A percentile compares a stretch with the other conserved stretches of the same genome.
These are phyloP conservation scores for Molossus alvarezi DNA, from an alignment of 2,797 vertebrate genomes.

Conservation along the genomic window DNA sequence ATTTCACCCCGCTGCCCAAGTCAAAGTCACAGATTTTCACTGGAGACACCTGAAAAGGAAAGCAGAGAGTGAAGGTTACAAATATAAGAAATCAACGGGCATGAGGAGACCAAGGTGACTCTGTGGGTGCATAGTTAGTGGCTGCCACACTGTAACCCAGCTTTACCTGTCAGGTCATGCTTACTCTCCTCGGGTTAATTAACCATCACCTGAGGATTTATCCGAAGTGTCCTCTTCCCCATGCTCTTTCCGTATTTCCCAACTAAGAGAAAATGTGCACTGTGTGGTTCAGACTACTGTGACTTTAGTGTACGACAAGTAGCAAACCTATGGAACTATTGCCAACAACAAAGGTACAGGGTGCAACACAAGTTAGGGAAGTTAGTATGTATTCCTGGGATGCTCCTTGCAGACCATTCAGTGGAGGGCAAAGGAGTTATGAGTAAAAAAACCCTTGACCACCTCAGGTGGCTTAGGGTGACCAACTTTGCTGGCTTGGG, in stretches of 20 bases:
- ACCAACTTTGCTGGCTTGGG: not conserved
- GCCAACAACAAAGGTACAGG: not conserved
- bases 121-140: no score
- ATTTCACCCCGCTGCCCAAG: constrained; percentile 97
- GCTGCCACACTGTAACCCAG: not conserved
- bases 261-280: not conserved
- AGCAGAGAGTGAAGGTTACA: not conserved
- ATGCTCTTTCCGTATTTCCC: not conserved
- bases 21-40: constrained; percentile 99
- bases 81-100: not conserved
- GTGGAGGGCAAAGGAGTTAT: not conserved
- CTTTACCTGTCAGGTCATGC: not conserved
- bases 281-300: not conserved
- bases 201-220: constrained; percentile 30
- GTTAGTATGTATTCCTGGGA: not conserved
- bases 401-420: not conserved
- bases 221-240: not conserved
- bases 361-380: not conserved
- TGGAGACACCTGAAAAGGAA: constrained; percentile 93
- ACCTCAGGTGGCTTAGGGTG: not conserved
- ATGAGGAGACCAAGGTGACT: not conserved
- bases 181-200: not conserved
- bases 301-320: not conserved
- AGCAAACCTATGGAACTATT: not conserved
- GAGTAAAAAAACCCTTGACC: not conserved